Conservation (phyloP, 2,797 vertebrate genomes). For the Synaphobranchus kaupii region DNA sequence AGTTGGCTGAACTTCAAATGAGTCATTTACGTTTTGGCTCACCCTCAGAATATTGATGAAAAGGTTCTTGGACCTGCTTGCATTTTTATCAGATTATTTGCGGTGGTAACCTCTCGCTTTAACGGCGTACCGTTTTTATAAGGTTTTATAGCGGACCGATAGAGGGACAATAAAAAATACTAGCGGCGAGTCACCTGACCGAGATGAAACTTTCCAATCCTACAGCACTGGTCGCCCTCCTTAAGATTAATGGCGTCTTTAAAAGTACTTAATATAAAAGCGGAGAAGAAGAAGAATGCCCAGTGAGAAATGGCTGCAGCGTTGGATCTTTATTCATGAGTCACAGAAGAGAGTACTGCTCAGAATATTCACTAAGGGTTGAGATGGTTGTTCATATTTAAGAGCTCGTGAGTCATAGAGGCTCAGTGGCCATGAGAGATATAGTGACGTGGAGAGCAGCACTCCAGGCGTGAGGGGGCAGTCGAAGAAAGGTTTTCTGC, state of each 20-base stretch:
- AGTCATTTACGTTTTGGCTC: constrained; percentile 14
- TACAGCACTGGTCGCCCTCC: background rate
- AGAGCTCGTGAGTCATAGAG: background rate
- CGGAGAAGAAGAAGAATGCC: background rate
- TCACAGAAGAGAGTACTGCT: constrained; percentile 1
- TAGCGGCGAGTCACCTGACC: background rate
- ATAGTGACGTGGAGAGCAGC: background rate
- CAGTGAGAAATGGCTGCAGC: constrained; percentile 14
- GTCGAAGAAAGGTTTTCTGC: background rate
- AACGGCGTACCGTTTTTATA: constrained; percentile 2
- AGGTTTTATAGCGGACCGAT: background rate
- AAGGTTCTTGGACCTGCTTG: background rate
- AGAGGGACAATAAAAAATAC: constrained; percentile 24
- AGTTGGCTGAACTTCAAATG: background rate
- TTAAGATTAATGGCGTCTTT: constrained; percentile 29
- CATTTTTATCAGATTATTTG: constrained; percentile 14
- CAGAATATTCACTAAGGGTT: background rate
- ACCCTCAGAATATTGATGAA: background rate
- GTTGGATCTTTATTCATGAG: constrained; percentile 23
- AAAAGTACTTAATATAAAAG: constrained; percentile 28
- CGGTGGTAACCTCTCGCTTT: constrained; percentile 21
- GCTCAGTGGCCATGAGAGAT: background rate
- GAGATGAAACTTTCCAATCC: constrained; percentile 14
- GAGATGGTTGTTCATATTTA: constrained; percentile 3
- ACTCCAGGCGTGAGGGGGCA: background rate